A percentile compares a stretch with the other conserved stretches of the same genome.
Evolutionary conservation across 2,113 vertebrate genomes (phyloP).

Genomic region (Vireo altiloquus): DNA sequence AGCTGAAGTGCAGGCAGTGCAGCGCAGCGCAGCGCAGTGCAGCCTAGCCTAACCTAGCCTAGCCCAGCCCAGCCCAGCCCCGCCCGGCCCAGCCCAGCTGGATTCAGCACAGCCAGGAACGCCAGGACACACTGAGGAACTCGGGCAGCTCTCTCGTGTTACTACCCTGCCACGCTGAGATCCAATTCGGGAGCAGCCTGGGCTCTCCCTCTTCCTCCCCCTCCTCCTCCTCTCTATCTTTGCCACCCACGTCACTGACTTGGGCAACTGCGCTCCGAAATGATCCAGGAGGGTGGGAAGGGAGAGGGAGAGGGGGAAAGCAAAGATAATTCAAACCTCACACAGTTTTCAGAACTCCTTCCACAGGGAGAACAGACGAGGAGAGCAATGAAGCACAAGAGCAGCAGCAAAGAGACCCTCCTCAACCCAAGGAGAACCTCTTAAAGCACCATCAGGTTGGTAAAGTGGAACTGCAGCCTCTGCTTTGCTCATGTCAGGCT

Average conservation of each 20-base stretch:
- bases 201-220: not conserved
- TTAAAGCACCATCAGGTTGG: not conserved
- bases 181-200: not conserved
- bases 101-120: not conserved
- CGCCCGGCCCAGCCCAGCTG: not conserved
- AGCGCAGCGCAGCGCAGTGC: no score
- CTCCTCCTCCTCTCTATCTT: not conserved
- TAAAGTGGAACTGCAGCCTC: not conserved
- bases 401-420: not conserved
- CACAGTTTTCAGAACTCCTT: not conserved
- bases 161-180: not conserved
- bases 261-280: not conserved
- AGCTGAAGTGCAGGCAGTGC: accelerated
- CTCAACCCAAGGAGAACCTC: not conserved
- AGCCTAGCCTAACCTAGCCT: no score
- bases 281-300: not conserved
- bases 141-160: not conserved
- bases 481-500: not conserved
- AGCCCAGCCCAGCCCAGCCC: not conserved
- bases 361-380: accelerated
- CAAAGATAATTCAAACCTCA: not conserved
- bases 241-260: not conserved
- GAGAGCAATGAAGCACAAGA: not conserved
- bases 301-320: not conserved
- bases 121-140: not conserved